Conservation (phyloP, 2,113 vertebrate species). For the Paracanthobrama guichenoti region DNA sequence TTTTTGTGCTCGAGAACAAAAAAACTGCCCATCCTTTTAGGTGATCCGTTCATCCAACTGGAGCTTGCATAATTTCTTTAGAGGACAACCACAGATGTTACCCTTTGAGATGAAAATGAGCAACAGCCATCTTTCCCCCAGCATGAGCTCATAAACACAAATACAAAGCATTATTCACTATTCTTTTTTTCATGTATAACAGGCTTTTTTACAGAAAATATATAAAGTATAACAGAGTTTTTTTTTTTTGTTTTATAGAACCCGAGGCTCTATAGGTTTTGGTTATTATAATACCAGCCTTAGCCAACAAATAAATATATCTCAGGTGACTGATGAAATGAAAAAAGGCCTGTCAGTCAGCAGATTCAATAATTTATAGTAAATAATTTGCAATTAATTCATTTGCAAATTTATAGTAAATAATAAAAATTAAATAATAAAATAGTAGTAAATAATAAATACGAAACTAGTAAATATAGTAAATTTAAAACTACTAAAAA, state of each 20-base stretch:
- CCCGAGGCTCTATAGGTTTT: not conserved
- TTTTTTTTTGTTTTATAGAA: not conserved
- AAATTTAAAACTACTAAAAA: not conserved
- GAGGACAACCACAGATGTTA: constrained; percentile 67
- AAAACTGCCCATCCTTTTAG: constrained; percentile 38
- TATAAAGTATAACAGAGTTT: no score
- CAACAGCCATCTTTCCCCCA: constrained; percentile 34
- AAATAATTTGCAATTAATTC: not conserved
- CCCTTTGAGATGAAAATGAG: constrained; percentile 75
- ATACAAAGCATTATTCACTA: not conserved
- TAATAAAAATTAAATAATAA: no score
- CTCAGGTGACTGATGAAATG: not conserved
- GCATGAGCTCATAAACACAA: constrained; percentile 15
- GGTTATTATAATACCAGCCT: not conserved
- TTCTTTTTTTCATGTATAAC: not conserved
- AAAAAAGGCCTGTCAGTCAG: not conserved
- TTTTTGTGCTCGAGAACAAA: constrained; percentile 32
- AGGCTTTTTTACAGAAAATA: not conserved
- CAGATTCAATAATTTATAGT: not conserved
- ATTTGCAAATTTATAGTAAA: not conserved
- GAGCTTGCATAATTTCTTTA: constrained; percentile 71
- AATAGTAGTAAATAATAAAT: no score
- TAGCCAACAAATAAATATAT: not conserved
- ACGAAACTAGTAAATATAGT: no score
- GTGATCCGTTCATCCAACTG: constrained; percentile 57